Evolutionary conservation across 2,113 vertebrate genomes (phyloP), one percentile per base, ranked within the genome.

Genomic region (Gobio gobio): DNA sequence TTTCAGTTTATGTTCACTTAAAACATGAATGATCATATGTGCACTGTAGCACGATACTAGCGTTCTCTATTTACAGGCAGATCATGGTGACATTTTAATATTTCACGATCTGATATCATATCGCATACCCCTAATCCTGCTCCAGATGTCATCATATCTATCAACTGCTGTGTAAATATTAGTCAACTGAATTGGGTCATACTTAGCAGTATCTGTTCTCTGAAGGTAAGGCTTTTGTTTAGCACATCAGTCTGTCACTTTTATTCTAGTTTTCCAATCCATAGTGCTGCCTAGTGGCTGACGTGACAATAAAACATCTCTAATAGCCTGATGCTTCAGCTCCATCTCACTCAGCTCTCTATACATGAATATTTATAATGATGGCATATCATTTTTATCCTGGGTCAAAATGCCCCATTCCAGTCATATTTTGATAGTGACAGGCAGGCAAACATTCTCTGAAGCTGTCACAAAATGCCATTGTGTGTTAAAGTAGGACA

Each of bases 281-380:
- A 29, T 26, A 83, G 66, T 63, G 18, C 43, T 61, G 45, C 79
- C 59, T 51, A 33, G 68, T 66, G 68, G 18, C 85, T 85, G 83
- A 82, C 86, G 64, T 33, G 66, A 47, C 81, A 54, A 86, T 88
- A 87, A 76, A 88, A 56, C 78, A 83, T 85, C 63, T 20, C 66
- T 83, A 83, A 88, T 75, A 74, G 68, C 74, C 61, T 59, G 5
- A 70, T 64, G 80, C 78, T 77, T 63, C 64, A 77, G 80, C 75
- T 83, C 47, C 47, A 54, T 86, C 84, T 87, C 82, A 85, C 36
- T 24, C 78, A 13, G 59, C 73, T 74, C 68, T 64, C 40, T 56
- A 40, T 59, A 54, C 68, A 45, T 61, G 68, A 86, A 45, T 78
- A 86, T 83, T 85, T 88, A 81, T 83, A 85, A 74, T 74, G 22